Percentiles rank a stretch among this genome's conserved stretches.
phyloP scores from a whole-genome alignment of 2,888 invertebrate genomes.

The Neuroscelio doddi region DNA sequence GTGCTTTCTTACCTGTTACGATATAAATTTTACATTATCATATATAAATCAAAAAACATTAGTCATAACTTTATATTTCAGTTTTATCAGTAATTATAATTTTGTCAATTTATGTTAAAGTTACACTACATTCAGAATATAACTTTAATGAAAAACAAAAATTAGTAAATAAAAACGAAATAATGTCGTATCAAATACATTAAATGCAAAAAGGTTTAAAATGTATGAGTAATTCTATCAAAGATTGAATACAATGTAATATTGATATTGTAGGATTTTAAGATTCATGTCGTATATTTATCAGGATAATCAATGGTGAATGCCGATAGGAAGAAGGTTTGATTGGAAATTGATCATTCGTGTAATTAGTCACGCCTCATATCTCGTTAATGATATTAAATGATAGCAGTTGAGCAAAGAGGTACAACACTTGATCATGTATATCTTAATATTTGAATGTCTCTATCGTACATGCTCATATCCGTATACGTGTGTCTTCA shows the following conservation, averaged over 20 bases:
- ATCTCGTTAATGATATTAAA: conserved; percentile 62
- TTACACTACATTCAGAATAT: no score
- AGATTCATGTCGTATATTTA: conserved; percentile 14
- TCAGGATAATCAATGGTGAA: conserved; percentile 18
- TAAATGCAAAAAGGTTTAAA: no score
- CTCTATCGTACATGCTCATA: background rate
- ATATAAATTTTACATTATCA: no score
- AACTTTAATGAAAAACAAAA: no score
- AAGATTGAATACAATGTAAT: conserved; percentile 18
- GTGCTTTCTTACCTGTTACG: no score
- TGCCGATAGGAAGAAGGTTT: conserved; percentile 37
- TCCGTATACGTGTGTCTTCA: conserved; percentile 52
- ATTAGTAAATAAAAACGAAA: no score
- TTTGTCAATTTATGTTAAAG: no score
- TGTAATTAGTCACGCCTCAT: conserved; percentile 70
- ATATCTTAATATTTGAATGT: conserved; percentile 10
- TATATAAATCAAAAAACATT: no score
- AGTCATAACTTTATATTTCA: no score
- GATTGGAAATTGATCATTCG: conserved; percentile 55
- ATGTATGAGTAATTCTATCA: conserved; percentile 27
- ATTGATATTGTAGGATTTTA: conserved; percentile 32
- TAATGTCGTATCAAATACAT: no score
- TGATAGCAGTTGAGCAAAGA: conserved; percentile 24
- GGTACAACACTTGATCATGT: conserved; percentile 14
- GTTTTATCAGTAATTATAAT: no score